phyloP scores from a whole-genome alignment of 2,888 invertebrate genomes.

The Antheraea yamamai region DNA sequence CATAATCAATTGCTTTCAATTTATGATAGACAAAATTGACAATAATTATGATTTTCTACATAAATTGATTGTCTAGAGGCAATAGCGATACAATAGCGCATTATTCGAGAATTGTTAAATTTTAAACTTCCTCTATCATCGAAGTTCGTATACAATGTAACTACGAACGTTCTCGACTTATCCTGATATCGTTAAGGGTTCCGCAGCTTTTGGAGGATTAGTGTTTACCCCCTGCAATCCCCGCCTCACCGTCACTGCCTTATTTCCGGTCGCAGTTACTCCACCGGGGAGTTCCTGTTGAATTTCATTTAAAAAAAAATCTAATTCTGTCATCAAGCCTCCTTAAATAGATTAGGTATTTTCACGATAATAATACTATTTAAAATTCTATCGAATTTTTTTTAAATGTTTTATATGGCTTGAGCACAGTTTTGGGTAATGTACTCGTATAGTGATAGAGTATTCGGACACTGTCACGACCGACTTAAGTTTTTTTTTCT shows the following conservation, averaged over 20 bases:
- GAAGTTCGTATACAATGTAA: not conserved
- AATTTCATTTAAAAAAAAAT: constrained; percentile 10
- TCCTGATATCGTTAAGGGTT: constrained; percentile 12
- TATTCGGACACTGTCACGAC: no score
- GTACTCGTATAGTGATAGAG: not conserved
- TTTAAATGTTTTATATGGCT: not conserved
- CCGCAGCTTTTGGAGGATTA: constrained; percentile 9
- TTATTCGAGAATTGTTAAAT: not conserved
- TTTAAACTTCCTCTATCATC: not conserved
- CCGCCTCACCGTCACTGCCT: not conserved
- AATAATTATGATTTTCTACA: not conserved
- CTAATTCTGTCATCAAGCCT: not conserved
- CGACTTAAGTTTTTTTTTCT: no score
- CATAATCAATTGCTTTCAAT: not conserved
- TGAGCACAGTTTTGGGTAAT: not conserved
- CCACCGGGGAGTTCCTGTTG: not conserved
- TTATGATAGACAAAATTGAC: not conserved
- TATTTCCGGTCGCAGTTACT: constrained; percentile 1
- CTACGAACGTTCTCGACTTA: constrained; percentile 10
- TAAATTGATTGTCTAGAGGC: not conserved
- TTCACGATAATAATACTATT: not conserved
- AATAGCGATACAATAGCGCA: not conserved
- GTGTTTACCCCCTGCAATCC: not conserved
- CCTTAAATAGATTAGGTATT: not conserved
- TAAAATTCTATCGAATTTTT: not conserved